These are phyloP conservation scores for Ceyx cyanopectus DNA, from an alignment of 2,113 vertebrate genomes.

Conservation along the genomic window DNA sequence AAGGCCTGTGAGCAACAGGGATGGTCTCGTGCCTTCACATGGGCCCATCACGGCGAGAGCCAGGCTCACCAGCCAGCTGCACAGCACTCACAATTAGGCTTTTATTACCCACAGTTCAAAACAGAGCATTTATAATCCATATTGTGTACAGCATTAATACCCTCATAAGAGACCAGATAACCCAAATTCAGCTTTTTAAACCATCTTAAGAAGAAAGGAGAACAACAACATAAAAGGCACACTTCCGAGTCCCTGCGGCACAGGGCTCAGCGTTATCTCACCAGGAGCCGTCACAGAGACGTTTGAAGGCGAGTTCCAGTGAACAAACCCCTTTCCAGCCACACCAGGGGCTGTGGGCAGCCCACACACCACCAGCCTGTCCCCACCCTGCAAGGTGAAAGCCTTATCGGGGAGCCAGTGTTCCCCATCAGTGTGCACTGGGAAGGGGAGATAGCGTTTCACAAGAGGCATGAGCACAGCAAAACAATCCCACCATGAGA, in stretches of 20 bases:
- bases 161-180: background rate
- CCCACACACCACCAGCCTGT: background rate
- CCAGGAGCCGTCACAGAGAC: background rate
- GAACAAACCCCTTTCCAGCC: background rate
- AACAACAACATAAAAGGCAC: background rate
- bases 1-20: background rate
- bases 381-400: slow-evolving; percentile 63
- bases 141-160: accelerated
- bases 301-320: background rate
- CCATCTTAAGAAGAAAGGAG: background rate
- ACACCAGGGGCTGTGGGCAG: background rate
- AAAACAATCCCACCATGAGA: background rate
- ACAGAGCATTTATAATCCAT: background rate
- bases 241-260: background rate
- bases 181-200: background rate
- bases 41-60: background rate
- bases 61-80: background rate
- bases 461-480: background rate
- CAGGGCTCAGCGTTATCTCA: background rate
- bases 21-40: accelerated
- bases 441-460: slow-evolving; percentile 62
- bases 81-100: background rate
- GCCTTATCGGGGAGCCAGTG: slow-evolving; percentile 73
- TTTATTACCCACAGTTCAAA: background rate
- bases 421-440: slow-evolving; percentile 50